phyloP scores from a whole-genome alignment of 2,797 vertebrate genomes.

The Chaetodon trifasciatus region DNA sequence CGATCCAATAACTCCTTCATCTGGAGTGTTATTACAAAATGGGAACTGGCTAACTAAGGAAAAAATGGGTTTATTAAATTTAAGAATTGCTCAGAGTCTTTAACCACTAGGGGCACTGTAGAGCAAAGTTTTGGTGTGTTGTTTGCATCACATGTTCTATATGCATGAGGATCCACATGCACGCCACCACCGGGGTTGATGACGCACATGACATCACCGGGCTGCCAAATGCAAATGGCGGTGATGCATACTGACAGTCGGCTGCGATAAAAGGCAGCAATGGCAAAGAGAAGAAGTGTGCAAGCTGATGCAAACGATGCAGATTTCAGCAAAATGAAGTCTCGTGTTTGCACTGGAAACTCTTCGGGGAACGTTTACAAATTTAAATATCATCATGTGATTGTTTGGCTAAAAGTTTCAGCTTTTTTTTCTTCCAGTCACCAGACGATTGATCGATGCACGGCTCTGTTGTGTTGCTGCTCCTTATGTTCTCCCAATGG shows the following conservation, averaged over 20 bases:
- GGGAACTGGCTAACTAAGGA: background rate
- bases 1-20: background rate
- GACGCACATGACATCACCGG: background rate
- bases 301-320: conserved; percentile 5
- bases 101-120: background rate
- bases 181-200: background rate
- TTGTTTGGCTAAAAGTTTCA: background rate
- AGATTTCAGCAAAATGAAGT: conserved; percentile 2
- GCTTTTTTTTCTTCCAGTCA: background rate
- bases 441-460: conserved; percentile 8
- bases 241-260: background rate
- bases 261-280: background rate
- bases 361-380: background rate
- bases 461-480: background rate
- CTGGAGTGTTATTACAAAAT: conserved; percentile 1
- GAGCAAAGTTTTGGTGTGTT: background rate
- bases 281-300: background rate
- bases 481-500: conserved; percentile 27
- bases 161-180: background rate
- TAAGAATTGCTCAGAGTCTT: background rate
- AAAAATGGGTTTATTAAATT: background rate
- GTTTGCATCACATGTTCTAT: background rate
- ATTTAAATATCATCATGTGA: background rate
- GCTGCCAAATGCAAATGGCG: background rate
- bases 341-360: background rate